Base-by-base conservation (phyloP, 2,888 invertebrate genomes). In the Ditula angustiorana region DNA sequence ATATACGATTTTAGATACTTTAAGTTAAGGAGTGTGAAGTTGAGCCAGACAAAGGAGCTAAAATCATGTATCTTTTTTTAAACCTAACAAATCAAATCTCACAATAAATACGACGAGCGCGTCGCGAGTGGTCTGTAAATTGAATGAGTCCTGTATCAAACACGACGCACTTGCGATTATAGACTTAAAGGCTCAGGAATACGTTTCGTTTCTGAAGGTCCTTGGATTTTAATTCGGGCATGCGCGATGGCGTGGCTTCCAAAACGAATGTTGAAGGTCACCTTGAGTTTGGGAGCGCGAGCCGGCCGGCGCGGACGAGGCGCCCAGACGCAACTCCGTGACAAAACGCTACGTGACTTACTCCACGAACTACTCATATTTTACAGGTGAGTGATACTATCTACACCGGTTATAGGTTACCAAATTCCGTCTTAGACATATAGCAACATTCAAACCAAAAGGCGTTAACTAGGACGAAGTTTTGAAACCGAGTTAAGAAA, bases 251-350 rank as follows among this genome's bases (percentile, higher is more conserved):
- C 77, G 81, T 75, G 76, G 81, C 80, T 74, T 82, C 82, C 82
- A 81, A 86, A 86, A 82, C 74, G 76, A 77, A 74, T 74, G 75
- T 74, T 84, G 85, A 89, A 90, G 90, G 91, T 91, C 87, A 91
- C 90, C 90, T 90, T 90, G 85, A 81, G 69, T 72, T 50, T 56
- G 61, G 63, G 55, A 70, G 67, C 57, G 64, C 62, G 72, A 67
- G 73, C 71, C 69, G 69, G 69, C 69, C 72, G 64, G 64, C 68
- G 41, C 55, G 44, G 59, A 60, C 63, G 53, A 44, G 44, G 46
- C 71, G 70, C 64, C 67, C 68, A 65, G 61, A 56, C 67, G 69
- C 67, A 55, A 71, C 70, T 65, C 67, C 53, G 55, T 70, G 58
- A 19, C 69, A 63, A 61, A 41, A 61, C 67, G 61, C 77, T 81